A percentile compares a stretch with the other conserved stretches of the same genome.
Conservation (phyloP, 2,888 invertebrate genomes). For the Drosophila neonasuta region DNA sequence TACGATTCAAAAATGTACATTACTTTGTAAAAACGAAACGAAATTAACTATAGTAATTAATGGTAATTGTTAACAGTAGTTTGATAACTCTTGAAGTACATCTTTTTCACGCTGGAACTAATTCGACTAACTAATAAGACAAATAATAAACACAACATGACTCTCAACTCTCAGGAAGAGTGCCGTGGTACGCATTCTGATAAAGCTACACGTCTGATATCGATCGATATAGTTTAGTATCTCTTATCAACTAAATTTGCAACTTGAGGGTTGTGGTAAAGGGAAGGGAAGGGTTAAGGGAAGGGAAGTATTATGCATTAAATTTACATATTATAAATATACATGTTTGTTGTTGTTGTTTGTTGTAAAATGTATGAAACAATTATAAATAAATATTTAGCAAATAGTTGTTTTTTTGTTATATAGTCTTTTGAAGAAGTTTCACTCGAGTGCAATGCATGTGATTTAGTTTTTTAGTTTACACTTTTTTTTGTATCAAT, state of each 20-base stretch:
- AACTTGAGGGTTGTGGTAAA: constrained; percentile 32
- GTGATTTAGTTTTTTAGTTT: constrained; percentile 49
- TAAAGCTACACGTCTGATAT: constrained; percentile 76
- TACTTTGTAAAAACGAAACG: constrained; percentile 45
- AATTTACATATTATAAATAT: constrained; percentile 60
- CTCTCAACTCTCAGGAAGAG: constrained; percentile 17
- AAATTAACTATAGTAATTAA: constrained; percentile 54
- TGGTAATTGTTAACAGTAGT: constrained; percentile 53
- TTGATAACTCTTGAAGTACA: constrained; percentile 55
- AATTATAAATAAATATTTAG: constrained; percentile 77
- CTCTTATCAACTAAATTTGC: constrained; percentile 71
- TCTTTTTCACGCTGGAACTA: constrained; percentile 59
- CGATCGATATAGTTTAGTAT: constrained; percentile 51
- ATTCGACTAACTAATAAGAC: constrained; percentile 70
- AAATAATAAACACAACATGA: constrained; percentile 44
- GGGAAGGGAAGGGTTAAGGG: no score
- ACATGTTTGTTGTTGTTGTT: constrained; percentile 29
- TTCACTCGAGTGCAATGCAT: constrained; percentile 65
- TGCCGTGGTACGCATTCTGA: constrained; percentile 43
- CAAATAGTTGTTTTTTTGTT: constrained; percentile 65
- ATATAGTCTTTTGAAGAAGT: constrained; percentile 74
- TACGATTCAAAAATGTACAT: constrained; percentile 50
- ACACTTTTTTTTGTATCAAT: constrained; percentile 32
- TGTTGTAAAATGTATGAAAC: constrained; percentile 65
- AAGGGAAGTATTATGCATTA: constrained; percentile 7